These are phyloP conservation scores for Ursus arctos DNA, from an alignment of 2,113 vertebrate genomes.

Conservation along the genomic window DNA sequence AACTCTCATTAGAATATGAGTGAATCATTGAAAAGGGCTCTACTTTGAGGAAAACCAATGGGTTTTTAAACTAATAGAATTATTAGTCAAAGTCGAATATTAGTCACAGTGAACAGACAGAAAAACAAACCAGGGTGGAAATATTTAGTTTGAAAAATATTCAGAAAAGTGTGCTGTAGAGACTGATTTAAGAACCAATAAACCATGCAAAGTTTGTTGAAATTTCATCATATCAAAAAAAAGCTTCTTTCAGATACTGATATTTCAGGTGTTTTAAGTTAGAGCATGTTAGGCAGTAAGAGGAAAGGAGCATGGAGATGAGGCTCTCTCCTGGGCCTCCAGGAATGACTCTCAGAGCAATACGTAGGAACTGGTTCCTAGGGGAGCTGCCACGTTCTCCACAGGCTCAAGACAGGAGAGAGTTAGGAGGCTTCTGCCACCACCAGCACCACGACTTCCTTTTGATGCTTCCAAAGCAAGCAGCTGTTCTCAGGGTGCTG, in stretches of 20 bases:
- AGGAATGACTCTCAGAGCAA: neutral
- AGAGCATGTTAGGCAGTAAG: neutral
- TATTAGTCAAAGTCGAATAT: neutral
- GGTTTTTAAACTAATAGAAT: neutral
- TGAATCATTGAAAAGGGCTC: neutral
- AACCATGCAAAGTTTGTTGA: neutral
- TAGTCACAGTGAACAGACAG: neutral
- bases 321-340: neutral
- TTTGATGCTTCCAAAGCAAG: neutral
- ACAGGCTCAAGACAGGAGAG: neutral
- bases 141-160: neutral
- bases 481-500: neutral
- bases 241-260: neutral
- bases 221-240: neutral
- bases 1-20: neutral
- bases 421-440: neutral
- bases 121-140: neutral
- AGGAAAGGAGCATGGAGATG: neutral
- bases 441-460: neutral
- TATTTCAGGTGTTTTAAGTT: neutral
- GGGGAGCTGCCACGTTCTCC: neutral
- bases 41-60: constrained; percentile 20
- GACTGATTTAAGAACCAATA: neutral
- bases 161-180: neutral
- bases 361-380: too few relatives aligned